Percentiles rank a stretch among this genome's conserved stretches.
These are phyloP conservation scores for Selenia dentaria DNA, from an alignment of 2,888 invertebrate genomes.

Conservation along the genomic window DNA sequence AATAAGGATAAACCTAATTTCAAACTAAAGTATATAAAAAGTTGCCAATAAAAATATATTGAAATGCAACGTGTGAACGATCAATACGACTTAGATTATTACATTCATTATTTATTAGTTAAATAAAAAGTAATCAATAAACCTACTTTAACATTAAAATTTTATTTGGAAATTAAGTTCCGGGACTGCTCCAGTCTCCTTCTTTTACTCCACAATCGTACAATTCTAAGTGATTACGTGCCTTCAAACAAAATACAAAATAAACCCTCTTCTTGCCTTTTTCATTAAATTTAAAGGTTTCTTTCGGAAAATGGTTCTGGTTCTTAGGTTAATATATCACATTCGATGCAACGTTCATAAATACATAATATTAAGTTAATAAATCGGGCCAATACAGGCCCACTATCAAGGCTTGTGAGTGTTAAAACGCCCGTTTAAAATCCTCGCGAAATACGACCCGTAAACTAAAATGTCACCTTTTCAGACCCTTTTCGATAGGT, in stretches of 20 bases:
- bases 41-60: too few species aligned
- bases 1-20: too few species aligned
- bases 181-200: too few species aligned
- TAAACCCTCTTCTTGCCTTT: conserved; percentile 26
- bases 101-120: too few species aligned
- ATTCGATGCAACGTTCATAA: conserved; percentile 7
- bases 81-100: too few species aligned
- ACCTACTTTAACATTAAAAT: too few species aligned
- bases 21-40: too few species aligned
- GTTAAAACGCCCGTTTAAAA: conserved; percentile 36
- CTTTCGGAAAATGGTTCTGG: conserved; percentile 32
- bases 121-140: too few species aligned
- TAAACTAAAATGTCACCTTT: conserved; percentile 29
- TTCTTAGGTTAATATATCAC: conserved; percentile 14
- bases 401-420: conserved; percentile 27
- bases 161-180: too few species aligned
- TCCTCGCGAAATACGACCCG: conserved; percentile 27
- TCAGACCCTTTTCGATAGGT: conserved; percentile 22
- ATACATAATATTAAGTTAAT: conserved; percentile 11
- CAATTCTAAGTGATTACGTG: too few species aligned
- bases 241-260: conserved; percentile 23
- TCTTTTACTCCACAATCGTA: too few species aligned
- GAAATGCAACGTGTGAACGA: too few species aligned
- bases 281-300: conserved; percentile 26
- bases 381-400: conserved; percentile 31